These are phyloP conservation scores for Aproaerema taeniolella DNA, from an alignment of 2,888 invertebrate species.

Conservation along the genomic window DNA sequence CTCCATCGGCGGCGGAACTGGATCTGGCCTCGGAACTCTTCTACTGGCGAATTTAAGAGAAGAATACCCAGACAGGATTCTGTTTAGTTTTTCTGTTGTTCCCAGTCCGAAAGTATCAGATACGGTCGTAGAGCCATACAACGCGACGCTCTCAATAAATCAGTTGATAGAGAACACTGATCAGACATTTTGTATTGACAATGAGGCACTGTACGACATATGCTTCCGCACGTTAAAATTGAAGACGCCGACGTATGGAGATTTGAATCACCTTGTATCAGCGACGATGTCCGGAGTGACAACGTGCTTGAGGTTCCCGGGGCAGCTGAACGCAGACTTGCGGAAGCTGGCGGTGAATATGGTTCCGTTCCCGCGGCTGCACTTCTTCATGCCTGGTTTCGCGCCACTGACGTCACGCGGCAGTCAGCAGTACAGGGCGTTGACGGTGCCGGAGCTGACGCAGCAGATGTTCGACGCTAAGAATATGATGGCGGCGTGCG, in stretches of 20 bases:
- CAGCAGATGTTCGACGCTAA: constrained; percentile 95
- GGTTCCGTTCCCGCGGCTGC: constrained; percentile 85
- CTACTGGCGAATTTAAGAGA: constrained; percentile 81
- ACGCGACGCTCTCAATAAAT: constrained; percentile 80
- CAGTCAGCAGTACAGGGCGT: constrained; percentile 88
- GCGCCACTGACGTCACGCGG: constrained; percentile 86
- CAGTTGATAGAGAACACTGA: constrained; percentile 83
- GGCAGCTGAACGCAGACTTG: constrained; percentile 84
- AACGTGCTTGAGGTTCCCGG: constrained; percentile 59
- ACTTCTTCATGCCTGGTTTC: constrained; percentile 77
- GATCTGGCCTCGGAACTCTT: constrained; percentile 84
- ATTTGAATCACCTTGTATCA: constrained; percentile 78
- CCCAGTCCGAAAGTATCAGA: constrained; percentile 87
- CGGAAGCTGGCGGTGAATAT: constrained; percentile 63
- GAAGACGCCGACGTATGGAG: constrained; percentile 85
- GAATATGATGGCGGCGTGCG: constrained; percentile 97
- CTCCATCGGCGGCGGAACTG: constrained; percentile 85
- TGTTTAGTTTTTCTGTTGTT: constrained; percentile 82
- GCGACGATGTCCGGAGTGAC: constrained; percentile 62
- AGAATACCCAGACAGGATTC: constrained; percentile 84
- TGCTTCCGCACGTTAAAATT: constrained; percentile 85
- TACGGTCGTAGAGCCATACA: constrained; percentile 81
- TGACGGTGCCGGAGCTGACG: constrained; percentile 92
- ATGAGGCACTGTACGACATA: constrained; percentile 87
- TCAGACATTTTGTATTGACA: constrained; percentile 83